Evolutionary conservation across 2,797 vertebrate genomes (phyloP), one percentile per base, ranked within the genome.

Genomic region (Spea hammondii): DNA sequence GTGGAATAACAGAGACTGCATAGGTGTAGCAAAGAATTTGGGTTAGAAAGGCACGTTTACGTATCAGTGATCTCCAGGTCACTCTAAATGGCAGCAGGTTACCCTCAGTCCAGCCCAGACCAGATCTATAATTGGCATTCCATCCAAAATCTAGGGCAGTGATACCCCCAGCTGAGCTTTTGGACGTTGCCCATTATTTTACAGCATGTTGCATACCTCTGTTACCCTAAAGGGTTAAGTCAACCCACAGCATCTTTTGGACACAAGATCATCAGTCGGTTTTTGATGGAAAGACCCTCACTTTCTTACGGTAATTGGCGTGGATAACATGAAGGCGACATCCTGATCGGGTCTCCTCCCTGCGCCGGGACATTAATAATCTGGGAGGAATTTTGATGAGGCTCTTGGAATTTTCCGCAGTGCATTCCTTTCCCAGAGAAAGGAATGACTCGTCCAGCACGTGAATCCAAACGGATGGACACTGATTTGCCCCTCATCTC

Each of bases 381-480:
- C 75, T 75, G 55, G 1, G 44, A 73, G 79, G 79, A 82, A 82
- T 82, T 77, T 82, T 77, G 74, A 82, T 77, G 75, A 77, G 69
- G 74, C 74, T 77, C 74, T 77, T 72, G 79, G 79, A 82, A 82
- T 82, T 77, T 81, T 82, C 79, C 70, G 45, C 55, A 71, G 54
- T 32, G 69, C 74, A 82, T 82, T 82, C 79, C 79, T 72, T 82
- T 82, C 74, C 64, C 79, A 77, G 74, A 81, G 64, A 76, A 53
- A 64, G 72, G 17, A 76, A 76, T 80, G 73, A 71, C 51, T 71
- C 13, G 54, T 62, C n/a, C 62, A 59, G 68, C 79, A 70, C 46
- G 74, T 76, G 79, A 72, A 75, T 71, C 51, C 50, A 45, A 80
- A 59, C 66, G 70, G 72, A 75, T 67, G 76, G 73, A 65, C 67